Evolutionary conservation across 2,113 vertebrate genomes (phyloP), one percentile per base, ranked within the genome.

Genomic region (Dromaius novaehollandiae): DNA sequence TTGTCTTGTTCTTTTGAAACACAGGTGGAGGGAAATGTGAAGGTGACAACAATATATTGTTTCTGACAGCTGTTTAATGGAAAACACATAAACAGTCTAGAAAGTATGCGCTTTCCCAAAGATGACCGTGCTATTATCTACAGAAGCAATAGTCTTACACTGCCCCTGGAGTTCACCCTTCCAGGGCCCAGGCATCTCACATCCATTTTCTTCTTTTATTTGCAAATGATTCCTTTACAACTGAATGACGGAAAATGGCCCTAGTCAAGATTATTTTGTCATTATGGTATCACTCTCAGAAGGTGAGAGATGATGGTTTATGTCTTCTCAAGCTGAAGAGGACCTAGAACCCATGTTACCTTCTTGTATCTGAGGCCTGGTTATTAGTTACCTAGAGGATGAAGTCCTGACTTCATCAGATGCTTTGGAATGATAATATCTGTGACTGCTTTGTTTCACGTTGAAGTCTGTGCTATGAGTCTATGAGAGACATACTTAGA

Each of bases 21-120:
- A 81, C 19, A 75, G 13, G 30, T 83, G 63, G 14, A 81, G 24
- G 5, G 8, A 90, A 86, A 75, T n/a, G 15, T 92, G 65, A 90
- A 93, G 55, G 73, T 93, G 88, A 78, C 36, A 63, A 81, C 58
- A 84, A 64, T 74, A 75, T 82, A 75, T 63, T 58, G 55, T 90
- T 90, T 92, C 73, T 90, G 93, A 84, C 86, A 92, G 44, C 24
- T 84, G 28, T 71, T 95, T 93, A 81, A 90, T 78, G 65, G 60
- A 83, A 93, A 92, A 90, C 30, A 53, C 28, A 78, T 58, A 84
- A 92, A 92, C 50, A 86, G 70, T 91, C n/a, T 46, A 53, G 61
- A 16, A 92, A 81, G 42, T n/a, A 78, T 20, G 42, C 9, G 4
- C 3, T 87, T 32, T 87, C 42, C 34, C 10, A 42, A 71, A 90